Evolutionary conservation across 2,888 invertebrate species (phyloP).

Genomic region (Andrena praecox): DNA sequence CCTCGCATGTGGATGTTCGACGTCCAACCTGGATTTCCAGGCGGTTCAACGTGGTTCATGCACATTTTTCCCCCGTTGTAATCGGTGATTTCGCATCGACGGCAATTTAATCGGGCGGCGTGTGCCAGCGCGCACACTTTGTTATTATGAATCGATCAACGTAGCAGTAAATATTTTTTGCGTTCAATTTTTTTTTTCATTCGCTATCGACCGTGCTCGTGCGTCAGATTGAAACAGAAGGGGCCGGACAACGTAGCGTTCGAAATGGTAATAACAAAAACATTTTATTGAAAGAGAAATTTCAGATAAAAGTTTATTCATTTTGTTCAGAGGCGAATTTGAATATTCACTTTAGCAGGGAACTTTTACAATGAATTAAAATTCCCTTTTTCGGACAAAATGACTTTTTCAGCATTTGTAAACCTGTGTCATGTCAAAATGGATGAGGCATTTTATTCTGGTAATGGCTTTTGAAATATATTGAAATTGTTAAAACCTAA

Average conservation of each 20-base stretch:
- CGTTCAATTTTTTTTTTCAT: not conserved
- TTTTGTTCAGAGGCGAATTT: not conserved
- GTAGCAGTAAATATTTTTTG: not conserved
- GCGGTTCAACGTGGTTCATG: not conserved
- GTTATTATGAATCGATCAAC: constrained; percentile 1
- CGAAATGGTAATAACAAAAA: not conserved
- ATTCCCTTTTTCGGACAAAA: too few relatives aligned
- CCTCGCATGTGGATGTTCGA: constrained; percentile 2
- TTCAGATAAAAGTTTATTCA: not conserved
- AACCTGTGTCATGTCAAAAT: too few relatives aligned
- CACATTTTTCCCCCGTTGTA: not conserved
- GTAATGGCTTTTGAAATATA: too few relatives aligned
- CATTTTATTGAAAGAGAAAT: not conserved
- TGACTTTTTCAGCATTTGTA: too few relatives aligned
- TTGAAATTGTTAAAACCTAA: too few relatives aligned
- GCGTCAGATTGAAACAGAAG: not conserved
- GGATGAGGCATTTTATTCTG: too few relatives aligned
- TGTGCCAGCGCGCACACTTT: not conserved
- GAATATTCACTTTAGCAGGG: too few relatives aligned
- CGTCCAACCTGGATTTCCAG: constrained; percentile 11
- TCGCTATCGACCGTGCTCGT: not conserved
- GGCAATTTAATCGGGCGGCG: constrained; percentile 16
- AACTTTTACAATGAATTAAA: too few relatives aligned
- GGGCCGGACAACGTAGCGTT: not conserved
- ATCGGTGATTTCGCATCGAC: constrained; percentile 14